Evolutionary conservation across 1,140 invertebrate species (phyloP).

Genomic region (Callitettix versicolor): DNA sequence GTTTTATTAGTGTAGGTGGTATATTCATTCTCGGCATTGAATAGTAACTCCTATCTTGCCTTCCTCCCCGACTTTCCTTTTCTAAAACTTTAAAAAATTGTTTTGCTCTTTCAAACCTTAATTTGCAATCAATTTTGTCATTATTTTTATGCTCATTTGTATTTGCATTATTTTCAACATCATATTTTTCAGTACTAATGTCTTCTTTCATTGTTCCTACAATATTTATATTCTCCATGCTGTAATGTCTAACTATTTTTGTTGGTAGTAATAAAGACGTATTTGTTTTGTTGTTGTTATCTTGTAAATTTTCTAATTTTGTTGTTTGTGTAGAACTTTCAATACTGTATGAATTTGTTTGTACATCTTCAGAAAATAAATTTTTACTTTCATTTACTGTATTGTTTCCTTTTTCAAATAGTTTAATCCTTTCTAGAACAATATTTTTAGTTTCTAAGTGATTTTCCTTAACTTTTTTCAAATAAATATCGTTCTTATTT

Average conservation of each 20-base stretch:
- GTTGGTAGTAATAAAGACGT: neutral
- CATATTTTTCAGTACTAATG: neutral
- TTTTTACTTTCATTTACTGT: neutral
- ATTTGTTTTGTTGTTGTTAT: neutral
- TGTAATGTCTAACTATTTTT: neutral
- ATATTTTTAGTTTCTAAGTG: neutral
- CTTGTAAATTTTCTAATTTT: neutral
- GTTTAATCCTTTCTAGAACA: conserved; percentile 1
- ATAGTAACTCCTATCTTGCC: neutral
- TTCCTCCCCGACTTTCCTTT: neutral
- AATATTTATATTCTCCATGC: neutral
- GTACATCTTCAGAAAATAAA: neutral
- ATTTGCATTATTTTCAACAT: neutral
- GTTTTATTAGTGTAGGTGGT: neutral
- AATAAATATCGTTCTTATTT: no score
- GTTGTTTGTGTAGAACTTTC: neutral
- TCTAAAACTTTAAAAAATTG: conserved; percentile 15
- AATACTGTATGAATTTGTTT: neutral
- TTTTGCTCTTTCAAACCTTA: conserved; percentile 15
- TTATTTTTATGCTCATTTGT: neutral
- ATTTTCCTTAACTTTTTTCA: no score
- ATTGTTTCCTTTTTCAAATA: conserved; percentile 1
- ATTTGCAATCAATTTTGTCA: conserved; percentile 1
- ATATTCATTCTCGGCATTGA: conserved; percentile 1
- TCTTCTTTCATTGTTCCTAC: neutral